These are phyloP conservation scores for Acholoe squamosa DNA, from an alignment of 2,888 invertebrate genomes.

Conservation along the genomic window DNA sequence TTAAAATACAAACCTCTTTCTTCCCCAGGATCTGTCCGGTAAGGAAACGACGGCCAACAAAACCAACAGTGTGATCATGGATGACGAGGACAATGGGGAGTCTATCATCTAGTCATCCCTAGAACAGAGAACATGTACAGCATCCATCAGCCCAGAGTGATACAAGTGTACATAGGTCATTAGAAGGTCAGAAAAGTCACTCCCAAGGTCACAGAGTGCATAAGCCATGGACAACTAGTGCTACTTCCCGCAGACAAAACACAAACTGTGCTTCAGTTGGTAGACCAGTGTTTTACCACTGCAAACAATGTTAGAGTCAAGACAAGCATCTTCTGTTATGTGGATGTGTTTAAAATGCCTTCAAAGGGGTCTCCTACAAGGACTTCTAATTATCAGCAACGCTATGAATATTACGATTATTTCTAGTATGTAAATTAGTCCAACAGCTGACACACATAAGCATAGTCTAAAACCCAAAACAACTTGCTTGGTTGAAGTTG, in stretches of 20 bases:
- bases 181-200: constrained; percentile 31
- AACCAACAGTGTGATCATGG: constrained; percentile 8
- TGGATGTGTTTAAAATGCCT: neutral
- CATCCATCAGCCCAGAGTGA: neutral
- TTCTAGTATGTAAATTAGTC: too few relatives aligned
- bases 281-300: neutral
- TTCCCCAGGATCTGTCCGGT: constrained; percentile 38
- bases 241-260: constrained; percentile 19
- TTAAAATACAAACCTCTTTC: neutral
- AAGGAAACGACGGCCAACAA: neutral
- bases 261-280: neutral
- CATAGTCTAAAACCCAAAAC: too few relatives aligned
- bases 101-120: constrained; percentile 51
- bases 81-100: constrained; percentile 38
- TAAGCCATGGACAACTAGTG: neutral
- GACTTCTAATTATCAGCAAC: too few relatives aligned
- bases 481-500: too few relatives aligned
- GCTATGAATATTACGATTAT: too few relatives aligned
- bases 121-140: neutral
- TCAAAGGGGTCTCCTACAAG: too few relatives aligned
- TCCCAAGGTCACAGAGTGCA: constrained; percentile 1
- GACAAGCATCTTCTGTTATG: neutral
- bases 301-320: constrained; percentile 7
- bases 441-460: too few relatives aligned
- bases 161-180: constrained; percentile 42